Base-by-base conservation (phyloP, 1,140 invertebrate species). In the Drosophila carrolli region DNA sequence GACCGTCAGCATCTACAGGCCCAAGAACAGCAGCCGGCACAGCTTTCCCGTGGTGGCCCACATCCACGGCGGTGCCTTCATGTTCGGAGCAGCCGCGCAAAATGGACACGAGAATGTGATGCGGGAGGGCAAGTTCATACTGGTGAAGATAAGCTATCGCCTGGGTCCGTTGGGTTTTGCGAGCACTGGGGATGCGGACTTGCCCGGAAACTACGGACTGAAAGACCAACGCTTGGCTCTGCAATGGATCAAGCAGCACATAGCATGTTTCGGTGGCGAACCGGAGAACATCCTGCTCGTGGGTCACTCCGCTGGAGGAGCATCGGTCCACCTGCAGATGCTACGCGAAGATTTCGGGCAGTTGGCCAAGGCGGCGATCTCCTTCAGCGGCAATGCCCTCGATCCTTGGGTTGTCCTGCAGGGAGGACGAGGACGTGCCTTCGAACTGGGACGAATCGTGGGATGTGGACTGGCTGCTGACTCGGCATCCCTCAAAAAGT, bases 61-160 rank as follows among this genome's bases (percentile, higher is more conserved):
- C 46, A 93, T 94, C 11, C 93, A 93, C 72, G 94, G 94, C 0
- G 94, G 93, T 8, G 93, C 86, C 23, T 94, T 93, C 62, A 93
- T 93, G 37, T 90, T 92, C 7, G 94, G 94, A 0, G 92, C 91
- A 5, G 93, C 92, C 0, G 41, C 93, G 0, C 53, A 58, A 14
- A 94, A 94, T 70, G 93, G 93, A 0, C 93, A 95, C 0, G 83
- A 93, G 8, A 93, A 93, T 75, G 60, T 96, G 0, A 94, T 96
- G 93, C 94, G 93, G 19, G 61, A 93, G 41, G 79, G 88, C 11
- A 93, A 95, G 66, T 81, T 95, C 9, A 93, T 96, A 9, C 91
- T 94, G 32, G 95, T 95, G 0, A 94, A 93, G 8, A 91, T 96
- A 1, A 95, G 95, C 82, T 96, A 95, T 82, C 89, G 95, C n/a